phyloP scores from a whole-genome alignment of 2,888 invertebrate species.

The Acleris literana region DNA sequence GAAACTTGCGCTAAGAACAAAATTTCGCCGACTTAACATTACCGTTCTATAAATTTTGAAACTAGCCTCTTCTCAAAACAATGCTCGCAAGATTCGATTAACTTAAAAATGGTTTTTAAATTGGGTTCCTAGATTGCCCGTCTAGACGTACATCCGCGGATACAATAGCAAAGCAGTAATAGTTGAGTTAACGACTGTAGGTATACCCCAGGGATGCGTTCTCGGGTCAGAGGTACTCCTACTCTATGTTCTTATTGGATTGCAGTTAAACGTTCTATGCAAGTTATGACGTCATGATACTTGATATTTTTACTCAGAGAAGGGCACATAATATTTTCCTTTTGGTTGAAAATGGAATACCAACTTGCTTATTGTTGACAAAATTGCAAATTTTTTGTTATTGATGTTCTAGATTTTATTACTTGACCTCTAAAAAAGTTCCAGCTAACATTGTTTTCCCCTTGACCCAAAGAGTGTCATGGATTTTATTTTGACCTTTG shows the following conservation, averaged over 20 bases:
- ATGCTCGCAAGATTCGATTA: conserved; percentile 12
- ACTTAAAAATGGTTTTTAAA: conserved; percentile 18
- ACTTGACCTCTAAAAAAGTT: no score
- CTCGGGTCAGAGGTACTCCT: conserved; percentile 4
- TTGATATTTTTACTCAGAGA: not conserved
- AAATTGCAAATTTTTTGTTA: no score
- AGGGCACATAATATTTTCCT: no score
- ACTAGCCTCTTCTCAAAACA: not conserved
- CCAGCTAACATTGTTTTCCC: no score
- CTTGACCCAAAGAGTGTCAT: no score
- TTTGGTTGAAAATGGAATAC: no score
- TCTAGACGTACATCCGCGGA: conserved; percentile 25
- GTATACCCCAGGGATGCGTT: conserved; percentile 23
- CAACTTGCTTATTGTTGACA: no score
- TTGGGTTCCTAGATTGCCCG: conserved; percentile 6
- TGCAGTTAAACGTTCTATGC: conserved; percentile 17
- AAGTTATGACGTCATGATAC: not conserved
- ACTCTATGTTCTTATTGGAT: conserved; percentile 23
- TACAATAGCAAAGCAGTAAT: conserved; percentile 16
- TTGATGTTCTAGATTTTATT: no score
- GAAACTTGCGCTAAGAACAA: not conserved
- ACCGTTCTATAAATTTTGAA: not conserved
- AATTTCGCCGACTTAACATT: not conserved
- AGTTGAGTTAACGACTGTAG: conserved; percentile 25
- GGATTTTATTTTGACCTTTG: no score